Conservation (phyloP, 2,888 invertebrate genomes). For the Chrysolina haemoptera region DNA sequence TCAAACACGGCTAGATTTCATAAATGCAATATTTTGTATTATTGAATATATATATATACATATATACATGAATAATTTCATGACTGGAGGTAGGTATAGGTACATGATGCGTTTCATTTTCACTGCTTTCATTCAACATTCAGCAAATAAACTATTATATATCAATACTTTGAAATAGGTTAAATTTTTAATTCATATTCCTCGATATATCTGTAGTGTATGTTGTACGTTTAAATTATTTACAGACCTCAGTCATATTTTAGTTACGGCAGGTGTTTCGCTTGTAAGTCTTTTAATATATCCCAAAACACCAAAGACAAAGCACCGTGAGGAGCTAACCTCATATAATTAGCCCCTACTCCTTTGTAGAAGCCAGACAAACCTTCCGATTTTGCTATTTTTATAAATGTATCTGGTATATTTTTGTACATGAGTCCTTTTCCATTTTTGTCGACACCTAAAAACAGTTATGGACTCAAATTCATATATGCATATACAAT, state of each 20-base stretch:
- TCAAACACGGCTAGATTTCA: no score
- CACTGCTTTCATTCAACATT: no score
- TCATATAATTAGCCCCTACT: slow-evolving; percentile 87
- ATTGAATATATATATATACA: no score
- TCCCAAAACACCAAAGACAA: slow-evolving; percentile 92
- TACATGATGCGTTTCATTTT: no score
- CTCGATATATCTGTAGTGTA: no score
- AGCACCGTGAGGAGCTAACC: slow-evolving; percentile 92
- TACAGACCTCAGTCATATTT: not conserved
- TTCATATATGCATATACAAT: not conserved
- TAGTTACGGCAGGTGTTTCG: slow-evolving; percentile 47
- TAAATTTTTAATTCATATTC: no score
- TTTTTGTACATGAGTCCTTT: slow-evolving; percentile 80
- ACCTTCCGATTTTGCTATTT: slow-evolving; percentile 85
- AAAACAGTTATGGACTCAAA: slow-evolving; percentile 52
- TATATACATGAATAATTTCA: no score
- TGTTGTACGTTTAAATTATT: no score
- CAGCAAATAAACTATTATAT: no score
- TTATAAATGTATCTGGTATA: slow-evolving; percentile 82
- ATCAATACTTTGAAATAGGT: no score
- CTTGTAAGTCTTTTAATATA: slow-evolving; percentile 58
- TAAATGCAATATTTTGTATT: no score
- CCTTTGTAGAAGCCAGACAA: slow-evolving; percentile 91
- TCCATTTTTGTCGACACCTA: slow-evolving; percentile 77
- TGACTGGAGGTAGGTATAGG: no score